Percentiles rank a stretch among this genome's conserved stretches.
Evolutionary conservation across 2,113 vertebrate species (phyloP).

Genomic region (Rhinoderma darwinii): DNA sequence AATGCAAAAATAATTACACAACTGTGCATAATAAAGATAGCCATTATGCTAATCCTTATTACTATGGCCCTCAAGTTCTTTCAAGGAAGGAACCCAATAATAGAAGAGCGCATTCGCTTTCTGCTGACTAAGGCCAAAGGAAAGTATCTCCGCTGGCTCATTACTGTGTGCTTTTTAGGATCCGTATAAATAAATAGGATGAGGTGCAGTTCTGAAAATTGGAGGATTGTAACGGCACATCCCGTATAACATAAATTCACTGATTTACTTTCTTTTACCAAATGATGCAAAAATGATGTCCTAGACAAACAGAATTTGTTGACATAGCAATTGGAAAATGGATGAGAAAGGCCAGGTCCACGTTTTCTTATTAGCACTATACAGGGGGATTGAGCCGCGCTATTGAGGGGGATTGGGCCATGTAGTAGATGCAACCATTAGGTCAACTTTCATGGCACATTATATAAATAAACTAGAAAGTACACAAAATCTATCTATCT

Average conservation of each 20-base stretch:
- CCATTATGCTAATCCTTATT: constrained; percentile 51
- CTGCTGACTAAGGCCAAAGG: constrained; percentile 20
- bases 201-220: not conserved
- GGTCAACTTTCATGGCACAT: not conserved
- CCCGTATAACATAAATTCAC: not conserved
- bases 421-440: no score
- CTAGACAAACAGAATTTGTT: not conserved
- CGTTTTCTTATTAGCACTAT: no score
- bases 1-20: constrained; percentile 53
- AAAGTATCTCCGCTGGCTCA: constrained; percentile 11
- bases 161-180: not conserved
- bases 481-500: no score
- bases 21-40: constrained; percentile 41
- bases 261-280: not conserved
- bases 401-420: no score
- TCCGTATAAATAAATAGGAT: constrained; percentile 23
- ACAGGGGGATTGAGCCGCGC: no score
- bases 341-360: no score
- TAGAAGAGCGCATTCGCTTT: not conserved
- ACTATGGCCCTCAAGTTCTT: constrained; percentile 5
- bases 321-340: not conserved
- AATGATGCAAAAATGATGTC: not conserved
- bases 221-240: not conserved
- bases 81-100: constrained; percentile 5
- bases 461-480: no score